Evolutionary conservation across 1,140 invertebrate genomes (phyloP).

Genomic region (Kradibia gibbosae): DNA sequence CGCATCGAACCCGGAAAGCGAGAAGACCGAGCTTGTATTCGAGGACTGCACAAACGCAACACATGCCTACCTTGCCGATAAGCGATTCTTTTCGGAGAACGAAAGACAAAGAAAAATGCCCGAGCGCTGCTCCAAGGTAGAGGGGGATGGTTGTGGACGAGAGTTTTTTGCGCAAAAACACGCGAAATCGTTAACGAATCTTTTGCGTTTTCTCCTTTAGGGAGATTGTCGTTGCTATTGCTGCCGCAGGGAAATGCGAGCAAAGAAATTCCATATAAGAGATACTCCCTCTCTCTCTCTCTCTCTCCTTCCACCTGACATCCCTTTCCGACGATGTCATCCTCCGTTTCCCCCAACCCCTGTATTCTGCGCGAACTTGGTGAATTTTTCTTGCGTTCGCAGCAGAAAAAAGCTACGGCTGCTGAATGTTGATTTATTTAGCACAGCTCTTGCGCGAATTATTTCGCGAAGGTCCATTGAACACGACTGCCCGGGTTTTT

Average conservation of each 20-base stretch:
- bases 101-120: constrained; percentile 27
- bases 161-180: constrained; percentile 57
- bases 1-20: constrained; percentile 52
- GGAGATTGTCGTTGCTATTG: background rate
- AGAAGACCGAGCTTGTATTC: background rate
- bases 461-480: background rate
- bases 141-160: constrained; percentile 36
- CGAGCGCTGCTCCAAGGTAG: background rate
- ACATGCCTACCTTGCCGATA: constrained; percentile 20
- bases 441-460: constrained; percentile 20
- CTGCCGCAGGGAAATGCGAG: constrained; percentile 11
- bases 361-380: background rate
- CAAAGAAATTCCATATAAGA: constrained; percentile 36
- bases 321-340: too few relatives aligned
- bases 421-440: constrained; percentile 35
- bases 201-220: constrained; percentile 52
- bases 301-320: background rate
- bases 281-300: background rate
- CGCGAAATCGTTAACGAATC: constrained; percentile 57
- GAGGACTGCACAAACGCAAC: background rate
- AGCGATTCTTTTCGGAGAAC: constrained; percentile 48
- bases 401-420: constrained; percentile 12
- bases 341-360: background rate
- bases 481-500: background rate
- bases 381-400: constrained; percentile 8